Base-by-base conservation (phyloP, 2,113 vertebrate species). In the Parotia lawesii region DNA sequence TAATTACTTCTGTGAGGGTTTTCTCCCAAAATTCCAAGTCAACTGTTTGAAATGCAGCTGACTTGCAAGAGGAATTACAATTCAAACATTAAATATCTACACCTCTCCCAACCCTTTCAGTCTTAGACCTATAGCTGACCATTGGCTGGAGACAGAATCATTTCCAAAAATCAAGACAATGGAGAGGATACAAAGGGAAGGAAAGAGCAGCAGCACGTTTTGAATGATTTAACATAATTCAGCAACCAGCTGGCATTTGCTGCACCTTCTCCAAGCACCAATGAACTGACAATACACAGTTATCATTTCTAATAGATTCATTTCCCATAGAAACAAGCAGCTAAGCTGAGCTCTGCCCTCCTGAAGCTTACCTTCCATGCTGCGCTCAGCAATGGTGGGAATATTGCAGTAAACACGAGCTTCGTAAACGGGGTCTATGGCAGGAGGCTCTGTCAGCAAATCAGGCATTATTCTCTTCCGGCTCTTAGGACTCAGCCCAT, bases 391-490 rank as follows among this genome's bases (percentile, higher is more conserved):
- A 90, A 97, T 94, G 56, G 97, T 98, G 16, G 99, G 99, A 47
- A 97, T 95, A 65, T 99, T 99, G 97, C 99, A 99, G 96, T 99
- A 99, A 69, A 98, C 90, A 2, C 96, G 98, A 21, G 99, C 98
- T 95, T 99, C 99, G 7, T 98, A 97, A 37, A 99, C 18, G 0
- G 99, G 99, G 95, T 99, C 98, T 19, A 96, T 96, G 18, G 96
- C 96, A 6, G 98, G 98, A 22, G 98, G 97, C 73, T 98, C 98
- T 0, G 98, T 99, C 96, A 98, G 98, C 6, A 98, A 96, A 79
- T 98, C 98, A 0, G 98, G 98, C 97, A 99, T 98, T 78, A 99
- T 97, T 67, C 99, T 97, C 95, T 99, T 99, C 51, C 99, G 97
- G 96, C 97, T 99, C 96, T 99, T 99, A 20, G 98, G 97, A 77